These are phyloP conservation scores for Stegana nigrithorax DNA, from an alignment of 2,888 invertebrate genomes.

Conservation along the genomic window DNA sequence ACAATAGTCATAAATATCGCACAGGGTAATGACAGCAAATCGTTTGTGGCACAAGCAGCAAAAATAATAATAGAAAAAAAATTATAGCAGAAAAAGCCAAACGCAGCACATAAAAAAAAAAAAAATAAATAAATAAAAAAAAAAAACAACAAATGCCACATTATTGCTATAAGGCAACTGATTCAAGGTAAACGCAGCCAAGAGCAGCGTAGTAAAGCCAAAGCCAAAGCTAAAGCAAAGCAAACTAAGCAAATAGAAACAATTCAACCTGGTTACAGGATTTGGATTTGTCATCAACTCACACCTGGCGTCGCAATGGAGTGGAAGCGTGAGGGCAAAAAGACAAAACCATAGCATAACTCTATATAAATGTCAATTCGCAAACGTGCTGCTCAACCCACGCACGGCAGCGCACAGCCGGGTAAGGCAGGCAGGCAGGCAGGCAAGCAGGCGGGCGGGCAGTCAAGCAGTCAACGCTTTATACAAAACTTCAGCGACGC, in stretches of 20 bases:
- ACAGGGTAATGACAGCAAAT: constrained; percentile 50
- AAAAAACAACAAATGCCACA: constrained; percentile 35
- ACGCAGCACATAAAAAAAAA: constrained; percentile 43
- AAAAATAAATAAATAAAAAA: constrained; percentile 9
- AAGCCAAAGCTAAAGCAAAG: too few relatives aligned
- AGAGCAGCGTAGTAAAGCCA: too few relatives aligned
- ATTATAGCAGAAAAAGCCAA: constrained; percentile 38
- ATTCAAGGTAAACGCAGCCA: constrained; percentile 31
- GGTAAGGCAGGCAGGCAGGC: too few relatives aligned
- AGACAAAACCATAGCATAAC: constrained; percentile 39
- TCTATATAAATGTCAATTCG: neutral
- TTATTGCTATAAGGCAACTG: too few relatives aligned
- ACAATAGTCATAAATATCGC: constrained; percentile 64
- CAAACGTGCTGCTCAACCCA: neutral
- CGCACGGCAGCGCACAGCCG: too few relatives aligned
- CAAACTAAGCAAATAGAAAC: constrained; percentile 49
- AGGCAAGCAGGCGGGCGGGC: too few relatives aligned
- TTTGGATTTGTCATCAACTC: neutral
- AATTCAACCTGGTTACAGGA: neutral
- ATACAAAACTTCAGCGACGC: too few relatives aligned
- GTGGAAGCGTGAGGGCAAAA: too few relatives aligned
- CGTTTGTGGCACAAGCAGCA: constrained; percentile 12
- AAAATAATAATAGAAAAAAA: constrained; percentile 27
- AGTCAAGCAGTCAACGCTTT: too few relatives aligned
- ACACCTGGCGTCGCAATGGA: too few relatives aligned